Conservation (phyloP, 2,888 invertebrate species). For the Colletes collaris region DNA sequence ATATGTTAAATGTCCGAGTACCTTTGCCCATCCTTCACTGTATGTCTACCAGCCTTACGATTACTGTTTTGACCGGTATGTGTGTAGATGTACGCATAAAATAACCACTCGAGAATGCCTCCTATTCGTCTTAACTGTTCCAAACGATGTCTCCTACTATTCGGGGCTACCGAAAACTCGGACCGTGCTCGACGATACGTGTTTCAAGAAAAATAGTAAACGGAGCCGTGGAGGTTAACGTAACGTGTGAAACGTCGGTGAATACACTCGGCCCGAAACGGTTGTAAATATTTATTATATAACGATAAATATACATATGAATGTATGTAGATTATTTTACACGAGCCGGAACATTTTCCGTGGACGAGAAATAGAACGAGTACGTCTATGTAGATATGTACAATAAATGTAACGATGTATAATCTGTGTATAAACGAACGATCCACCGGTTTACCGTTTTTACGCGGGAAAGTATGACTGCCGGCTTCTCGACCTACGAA, state of each 20-base stretch:
- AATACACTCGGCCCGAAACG: slow-evolving; percentile 8
- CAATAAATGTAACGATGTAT: slow-evolving; percentile 65
- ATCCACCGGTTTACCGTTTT: slow-evolving; percentile 7
- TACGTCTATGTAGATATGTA: slow-evolving; percentile 76
- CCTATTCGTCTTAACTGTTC: neutral
- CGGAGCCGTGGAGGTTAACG: slow-evolving; percentile 1
- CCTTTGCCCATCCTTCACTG: neutral
- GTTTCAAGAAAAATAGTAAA: neutral
- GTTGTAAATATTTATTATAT: slow-evolving; percentile 54
- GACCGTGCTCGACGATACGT: neutral
- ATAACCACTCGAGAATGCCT: slow-evolving; percentile 5
- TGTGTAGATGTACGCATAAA: slow-evolving; percentile 5
- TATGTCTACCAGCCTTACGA: slow-evolving; percentile 19
- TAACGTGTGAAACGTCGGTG: slow-evolving; percentile 1
- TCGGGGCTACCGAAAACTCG: neutral
- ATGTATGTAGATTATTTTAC: slow-evolving; percentile 68
- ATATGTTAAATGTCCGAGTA: neutral
- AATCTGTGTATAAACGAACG: slow-evolving; percentile 23
- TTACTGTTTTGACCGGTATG: slow-evolving; percentile 6
- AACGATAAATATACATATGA: slow-evolving; percentile 46
- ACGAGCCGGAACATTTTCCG: slow-evolving; percentile 56
- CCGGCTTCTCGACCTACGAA: neutral
- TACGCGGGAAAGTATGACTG: neutral
- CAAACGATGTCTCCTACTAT: neutral
- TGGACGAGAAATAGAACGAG: slow-evolving; percentile 51